Evolutionary conservation across 53 echinoderm and acorn worm species (phyloP).

Genomic region (Holothuria scabra): DNA sequence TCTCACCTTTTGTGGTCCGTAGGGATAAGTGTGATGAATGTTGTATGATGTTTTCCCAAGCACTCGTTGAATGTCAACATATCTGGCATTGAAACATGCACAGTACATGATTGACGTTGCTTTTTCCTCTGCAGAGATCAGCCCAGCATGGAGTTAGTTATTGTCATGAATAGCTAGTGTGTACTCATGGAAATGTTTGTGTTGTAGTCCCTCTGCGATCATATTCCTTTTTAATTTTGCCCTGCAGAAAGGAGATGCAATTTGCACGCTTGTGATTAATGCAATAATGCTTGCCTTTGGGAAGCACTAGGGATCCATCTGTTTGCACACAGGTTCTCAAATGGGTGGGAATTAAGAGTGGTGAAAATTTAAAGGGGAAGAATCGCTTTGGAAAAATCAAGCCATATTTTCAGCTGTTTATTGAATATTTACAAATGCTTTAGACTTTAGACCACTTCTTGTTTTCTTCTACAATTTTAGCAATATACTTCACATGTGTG

Average conservation of each 20-base stretch:
- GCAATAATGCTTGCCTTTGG: conserved; percentile 19
- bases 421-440: too few relatives aligned
- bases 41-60: too few relatives aligned
- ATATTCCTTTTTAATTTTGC: conserved; percentile 25
- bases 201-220: conserved; percentile 9
- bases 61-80: too few relatives aligned
- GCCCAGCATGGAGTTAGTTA: conserved; percentile 5
- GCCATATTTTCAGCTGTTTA: too few relatives aligned
- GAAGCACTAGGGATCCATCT: conserved; percentile 15
- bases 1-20: too few relatives aligned
- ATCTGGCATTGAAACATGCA: too few relatives aligned
- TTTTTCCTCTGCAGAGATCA: background rate
- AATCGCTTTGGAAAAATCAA: too few relatives aligned
- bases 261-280: conserved; percentile 10
- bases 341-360: conserved; percentile 1
- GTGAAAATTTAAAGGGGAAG: background rate
- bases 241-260: conserved; percentile 13
- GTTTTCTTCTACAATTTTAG: too few relatives aligned
- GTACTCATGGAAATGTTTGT: conserved; percentile 14
- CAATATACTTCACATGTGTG: too few relatives aligned
- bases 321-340: conserved; percentile 17
- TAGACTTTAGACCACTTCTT: too few relatives aligned
- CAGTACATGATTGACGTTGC: conserved; percentile 7
- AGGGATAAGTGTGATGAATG: too few relatives aligned
- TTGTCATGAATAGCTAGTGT: conserved; percentile 5